These are phyloP conservation scores for Acrossocheilus wenchowensis DNA, from an alignment of 2,797 vertebrate genomes.

Conservation along the genomic window DNA sequence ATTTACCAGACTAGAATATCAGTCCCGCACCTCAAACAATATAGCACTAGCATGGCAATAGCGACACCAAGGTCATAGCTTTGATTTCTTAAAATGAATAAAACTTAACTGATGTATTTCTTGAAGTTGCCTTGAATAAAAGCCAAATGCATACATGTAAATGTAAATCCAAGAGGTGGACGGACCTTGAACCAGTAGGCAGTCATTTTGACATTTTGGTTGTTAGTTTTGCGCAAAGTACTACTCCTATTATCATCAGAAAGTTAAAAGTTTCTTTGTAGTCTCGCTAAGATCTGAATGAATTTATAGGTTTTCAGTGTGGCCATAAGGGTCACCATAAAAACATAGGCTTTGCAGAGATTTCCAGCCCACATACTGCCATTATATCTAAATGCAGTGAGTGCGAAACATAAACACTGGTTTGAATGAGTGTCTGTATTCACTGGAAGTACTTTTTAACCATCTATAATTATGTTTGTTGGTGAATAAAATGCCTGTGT, in stretches of 20 bases:
- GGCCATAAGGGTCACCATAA: not conserved
- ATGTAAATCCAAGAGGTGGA: not conserved
- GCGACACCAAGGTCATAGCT: not conserved
- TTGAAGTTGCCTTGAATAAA: not conserved
- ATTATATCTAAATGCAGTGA: slow-evolving; percentile 33
- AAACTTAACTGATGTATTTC: not conserved
- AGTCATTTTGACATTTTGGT: not conserved
- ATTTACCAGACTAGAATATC: not conserved
- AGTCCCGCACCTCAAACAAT: not conserved
- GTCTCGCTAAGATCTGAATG: not conserved
- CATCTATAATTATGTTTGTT: slow-evolving; percentile 48
- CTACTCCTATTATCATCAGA: not conserved
- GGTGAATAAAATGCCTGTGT: slow-evolving; percentile 20
- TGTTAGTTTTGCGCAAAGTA: not conserved
- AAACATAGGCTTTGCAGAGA: not conserved
- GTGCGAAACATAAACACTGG: slow-evolving; percentile 33
- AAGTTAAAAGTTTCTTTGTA: slow-evolving; percentile 29
- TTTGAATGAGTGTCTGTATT: slow-evolving; percentile 17
- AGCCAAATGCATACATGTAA: not conserved
- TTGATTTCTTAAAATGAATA: not conserved
- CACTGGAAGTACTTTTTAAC: slow-evolving; percentile 9
- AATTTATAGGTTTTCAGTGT: slow-evolving; percentile 33
- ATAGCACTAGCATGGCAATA: not conserved
- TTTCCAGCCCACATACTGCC: not conserved
- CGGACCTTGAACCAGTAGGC: not conserved